Base-by-base conservation (phyloP, 1,140 invertebrate species). In the Manduca sexta region DNA sequence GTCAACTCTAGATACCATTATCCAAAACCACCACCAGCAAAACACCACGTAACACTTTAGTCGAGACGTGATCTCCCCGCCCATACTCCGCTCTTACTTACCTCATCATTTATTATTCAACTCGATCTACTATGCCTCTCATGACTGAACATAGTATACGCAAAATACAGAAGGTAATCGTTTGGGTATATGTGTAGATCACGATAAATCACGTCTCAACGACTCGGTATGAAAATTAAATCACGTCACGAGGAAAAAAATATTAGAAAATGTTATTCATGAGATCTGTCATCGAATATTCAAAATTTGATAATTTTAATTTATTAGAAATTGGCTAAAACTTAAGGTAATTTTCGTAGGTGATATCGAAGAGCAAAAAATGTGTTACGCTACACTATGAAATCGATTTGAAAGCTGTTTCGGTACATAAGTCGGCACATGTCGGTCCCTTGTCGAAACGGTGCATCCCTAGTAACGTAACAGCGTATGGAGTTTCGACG, bases 1-100 rank as follows among this genome's bases (percentile, higher is more conserved):
- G 65, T 84, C 78, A 84, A 84, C 80, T 84, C 80, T 84, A 84
- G 67, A 72, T 69, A 70, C 72, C 69, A 72, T 75, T 74, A 49
- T 60, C 62, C 56, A 54, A 18, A 55, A 58, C 52, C 38, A 47
- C 46, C 26, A 49, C 47, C 45, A 48, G 49, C 43, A 45, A 39
- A 49, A 51, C 33, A 49, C 52, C 45, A 52, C 45, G n/a, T 18
- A 10, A 18, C 3, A 6, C 14, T 37, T 7, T 15, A 3, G 16
- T 14, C 16, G 49, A 35, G 43, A 45, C 43, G 43, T 45, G 43
- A 17, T 16, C 10, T 14, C 12, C 15, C 7, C 18, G 8, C 18
- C 8, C 21, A 26, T 8, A 26, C 4, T 8, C 21, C 21, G 8
- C n/a, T n/a, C n/a, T n/a, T n/a, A 26, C 21, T 5, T 8, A 26